Evolutionary conservation across 2,113 vertebrate genomes (phyloP).

Genomic region (Sinocyclocheilus grahami): DNA sequence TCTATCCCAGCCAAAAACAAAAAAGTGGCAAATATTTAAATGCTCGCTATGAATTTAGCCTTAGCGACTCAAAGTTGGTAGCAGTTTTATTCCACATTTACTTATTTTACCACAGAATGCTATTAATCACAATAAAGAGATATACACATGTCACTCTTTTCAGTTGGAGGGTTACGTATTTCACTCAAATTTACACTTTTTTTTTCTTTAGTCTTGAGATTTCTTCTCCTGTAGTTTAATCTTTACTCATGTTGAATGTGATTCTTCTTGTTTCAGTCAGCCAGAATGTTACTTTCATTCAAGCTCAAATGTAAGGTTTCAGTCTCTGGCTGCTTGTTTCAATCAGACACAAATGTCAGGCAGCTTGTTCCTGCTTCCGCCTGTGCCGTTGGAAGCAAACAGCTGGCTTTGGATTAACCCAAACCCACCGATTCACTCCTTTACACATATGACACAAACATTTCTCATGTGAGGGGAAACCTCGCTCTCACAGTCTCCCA

Average conservation of each 20-base stretch:
- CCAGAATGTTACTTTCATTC: slow-evolving; percentile 21
- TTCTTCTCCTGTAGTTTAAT: neutral
- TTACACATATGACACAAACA: neutral
- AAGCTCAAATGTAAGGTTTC: slow-evolving; percentile 37
- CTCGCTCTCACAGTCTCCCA: neutral
- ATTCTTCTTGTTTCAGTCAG: slow-evolving; percentile 26
- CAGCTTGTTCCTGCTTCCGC: slow-evolving; percentile 18
- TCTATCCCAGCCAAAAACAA: no score
- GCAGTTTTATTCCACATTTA: neutral
- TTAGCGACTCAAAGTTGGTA: neutral
- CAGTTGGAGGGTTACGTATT: neutral
- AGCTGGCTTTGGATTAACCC: slow-evolving; percentile 29
- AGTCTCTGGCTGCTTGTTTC: slow-evolving; percentile 43
- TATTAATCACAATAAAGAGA: neutral
- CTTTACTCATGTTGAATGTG: slow-evolving; percentile 7
- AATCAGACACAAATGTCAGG: slow-evolving; percentile 41
- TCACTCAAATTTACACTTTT: slow-evolving; percentile 14
- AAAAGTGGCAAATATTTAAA: neutral
- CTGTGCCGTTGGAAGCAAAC: slow-evolving; percentile 1
- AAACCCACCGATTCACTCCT: neutral
- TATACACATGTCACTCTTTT: neutral
- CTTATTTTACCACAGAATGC: neutral
- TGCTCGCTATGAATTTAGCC: neutral
- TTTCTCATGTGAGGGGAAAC: neutral
- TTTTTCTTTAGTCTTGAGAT: neutral